Evolutionary conservation across 2,888 invertebrate genomes (phyloP).

Genomic region (Caenorhabditis sp.): DNA sequence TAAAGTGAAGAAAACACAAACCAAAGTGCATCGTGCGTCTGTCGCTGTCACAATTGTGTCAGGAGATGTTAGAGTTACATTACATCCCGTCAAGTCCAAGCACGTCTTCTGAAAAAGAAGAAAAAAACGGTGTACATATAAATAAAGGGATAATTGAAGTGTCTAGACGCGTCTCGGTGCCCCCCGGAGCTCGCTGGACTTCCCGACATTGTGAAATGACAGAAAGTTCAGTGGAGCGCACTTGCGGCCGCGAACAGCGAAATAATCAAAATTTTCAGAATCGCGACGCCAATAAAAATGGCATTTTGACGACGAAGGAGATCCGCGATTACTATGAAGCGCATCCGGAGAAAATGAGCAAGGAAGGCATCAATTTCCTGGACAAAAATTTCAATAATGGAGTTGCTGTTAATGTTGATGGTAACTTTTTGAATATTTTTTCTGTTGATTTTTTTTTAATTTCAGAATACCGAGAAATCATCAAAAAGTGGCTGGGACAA

Average conservation of each 20-base stretch:
- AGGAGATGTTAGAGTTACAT: conserved; percentile 1
- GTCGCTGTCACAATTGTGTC: background rate
- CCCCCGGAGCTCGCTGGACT: too few species aligned
- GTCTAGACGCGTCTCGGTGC: background rate
- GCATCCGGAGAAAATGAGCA: conserved; percentile 58
- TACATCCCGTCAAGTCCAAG: too few species aligned
- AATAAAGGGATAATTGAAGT: background rate
- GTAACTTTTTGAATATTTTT: too few species aligned
- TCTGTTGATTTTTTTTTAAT: background rate
- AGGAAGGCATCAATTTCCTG: conserved; percentile 55
- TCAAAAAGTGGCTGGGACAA: conserved; percentile 55
- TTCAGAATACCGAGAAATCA: conserved; percentile 45
- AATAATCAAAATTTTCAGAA: too few species aligned
- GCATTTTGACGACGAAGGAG: conserved; percentile 38
- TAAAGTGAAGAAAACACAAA: too few species aligned
- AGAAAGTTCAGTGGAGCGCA: background rate
- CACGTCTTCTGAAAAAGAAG: background rate
- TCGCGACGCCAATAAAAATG: conserved; percentile 44
- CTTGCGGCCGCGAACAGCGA: background rate
- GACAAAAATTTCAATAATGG: conserved; percentile 48
- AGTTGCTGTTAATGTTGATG: conserved; percentile 18
- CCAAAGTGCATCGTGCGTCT: too few species aligned
- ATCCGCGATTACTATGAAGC: conserved; percentile 46
- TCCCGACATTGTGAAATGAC: background rate
- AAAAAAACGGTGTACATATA: background rate